These are phyloP conservation scores for Drepanosiphum platanoidis DNA, from an alignment of 2,888 invertebrate genomes.

Conservation along the genomic window DNA sequence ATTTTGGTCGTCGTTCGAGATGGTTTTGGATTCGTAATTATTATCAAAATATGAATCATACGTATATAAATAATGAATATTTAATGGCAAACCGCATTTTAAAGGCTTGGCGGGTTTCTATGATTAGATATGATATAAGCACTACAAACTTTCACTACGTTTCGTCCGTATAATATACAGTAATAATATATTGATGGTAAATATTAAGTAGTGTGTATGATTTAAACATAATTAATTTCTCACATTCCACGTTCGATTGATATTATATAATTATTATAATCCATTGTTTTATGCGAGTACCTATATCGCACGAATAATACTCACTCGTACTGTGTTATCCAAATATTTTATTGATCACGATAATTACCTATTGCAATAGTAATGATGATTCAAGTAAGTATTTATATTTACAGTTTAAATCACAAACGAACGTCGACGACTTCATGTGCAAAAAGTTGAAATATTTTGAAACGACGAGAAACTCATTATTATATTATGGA, in stretches of 20 bases:
- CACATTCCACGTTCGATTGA: neutral
- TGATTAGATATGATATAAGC: neutral
- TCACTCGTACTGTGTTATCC: neutral
- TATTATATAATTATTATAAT: conserved; percentile 6
- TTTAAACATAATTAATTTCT: neutral
- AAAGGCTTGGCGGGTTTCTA: neutral
- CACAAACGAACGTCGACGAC: neutral
- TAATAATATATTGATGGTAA: neutral
- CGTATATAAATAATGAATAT: neutral
- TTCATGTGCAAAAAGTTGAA: neutral
- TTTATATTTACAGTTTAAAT: neutral
- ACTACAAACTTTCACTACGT: conserved; percentile 16
- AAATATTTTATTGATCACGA: neutral
- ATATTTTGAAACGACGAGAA: neutral
- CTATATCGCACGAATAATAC: neutral
- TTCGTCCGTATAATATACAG: neutral
- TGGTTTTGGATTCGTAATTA: neutral
- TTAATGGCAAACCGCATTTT: too few species aligned
- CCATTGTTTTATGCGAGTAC: neutral
- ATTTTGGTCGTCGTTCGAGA: too few species aligned
- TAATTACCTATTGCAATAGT: neutral
- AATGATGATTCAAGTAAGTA: neutral
- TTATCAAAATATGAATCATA: neutral
- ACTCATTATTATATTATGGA: neutral
- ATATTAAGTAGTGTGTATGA: neutral